These are phyloP conservation scores for Sterrhoptilus dennistouni DNA, from an alignment of 2,113 vertebrate genomes.

Conservation along the genomic window DNA sequence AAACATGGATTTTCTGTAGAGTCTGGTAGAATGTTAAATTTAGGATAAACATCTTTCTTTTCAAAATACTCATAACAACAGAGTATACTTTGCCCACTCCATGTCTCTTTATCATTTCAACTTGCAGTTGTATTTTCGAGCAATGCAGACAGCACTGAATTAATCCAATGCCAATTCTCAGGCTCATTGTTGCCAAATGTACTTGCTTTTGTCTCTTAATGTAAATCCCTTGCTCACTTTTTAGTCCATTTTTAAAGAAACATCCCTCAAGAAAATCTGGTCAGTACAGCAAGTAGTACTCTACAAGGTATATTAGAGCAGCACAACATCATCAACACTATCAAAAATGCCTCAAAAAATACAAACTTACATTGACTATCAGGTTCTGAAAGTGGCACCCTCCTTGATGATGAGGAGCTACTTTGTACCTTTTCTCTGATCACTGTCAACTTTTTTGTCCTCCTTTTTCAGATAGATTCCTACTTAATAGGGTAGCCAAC, in stretches of 20 bases:
- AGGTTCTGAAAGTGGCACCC: neutral
- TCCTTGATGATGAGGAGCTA: neutral
- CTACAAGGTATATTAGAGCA: neutral
- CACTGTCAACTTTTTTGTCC: rapidly evolving
- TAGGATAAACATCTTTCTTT: neutral
- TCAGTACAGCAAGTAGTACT: neutral
- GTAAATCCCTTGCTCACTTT: neutral
- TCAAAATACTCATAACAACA: neutral
- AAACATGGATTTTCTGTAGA: neutral
- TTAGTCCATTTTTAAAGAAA: neutral
- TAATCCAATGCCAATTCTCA: neutral
- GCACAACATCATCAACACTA: neutral
- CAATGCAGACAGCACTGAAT: neutral
- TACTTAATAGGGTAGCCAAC: neutral
- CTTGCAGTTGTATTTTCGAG: neutral
- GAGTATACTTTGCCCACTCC: neutral
- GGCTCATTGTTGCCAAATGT: neutral
- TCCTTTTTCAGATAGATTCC: neutral
- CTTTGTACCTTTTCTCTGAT: neutral
- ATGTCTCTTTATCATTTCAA: neutral
- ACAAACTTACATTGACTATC: neutral
- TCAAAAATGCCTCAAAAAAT: neutral
- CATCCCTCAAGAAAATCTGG: neutral
- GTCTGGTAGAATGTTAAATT: neutral
- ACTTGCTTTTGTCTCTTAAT: rapidly evolving